Percentiles rank a stretch among this genome's conserved stretches.
Evolutionary conservation across 2,888 invertebrate species (phyloP).

Genomic region (Acanthosepion lycidas): DNA sequence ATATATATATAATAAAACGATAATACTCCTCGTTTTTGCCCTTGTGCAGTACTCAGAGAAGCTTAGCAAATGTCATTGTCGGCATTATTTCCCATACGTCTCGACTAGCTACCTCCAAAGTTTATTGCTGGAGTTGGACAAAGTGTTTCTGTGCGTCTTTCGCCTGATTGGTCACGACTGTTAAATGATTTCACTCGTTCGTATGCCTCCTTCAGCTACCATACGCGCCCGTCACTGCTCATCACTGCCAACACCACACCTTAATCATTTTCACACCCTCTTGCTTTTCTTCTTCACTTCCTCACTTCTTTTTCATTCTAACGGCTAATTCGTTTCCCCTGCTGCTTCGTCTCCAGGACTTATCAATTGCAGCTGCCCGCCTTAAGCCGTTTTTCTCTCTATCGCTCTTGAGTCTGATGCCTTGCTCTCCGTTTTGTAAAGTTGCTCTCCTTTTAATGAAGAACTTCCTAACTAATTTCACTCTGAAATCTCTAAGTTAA

Average conservation of each 20-base stretch:
- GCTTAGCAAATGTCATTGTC: no score
- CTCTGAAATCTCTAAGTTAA: neutral
- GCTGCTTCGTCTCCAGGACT: neutral
- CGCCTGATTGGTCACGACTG: neutral
- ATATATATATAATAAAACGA: no score
- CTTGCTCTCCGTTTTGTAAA: neutral
- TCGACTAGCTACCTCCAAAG: neutral
- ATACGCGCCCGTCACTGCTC: accelerated
- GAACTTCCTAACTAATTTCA: neutral
- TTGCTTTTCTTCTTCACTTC: neutral
- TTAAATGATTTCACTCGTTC: neutral
- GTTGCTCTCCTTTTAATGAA: neutral
- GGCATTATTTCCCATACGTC: no score
- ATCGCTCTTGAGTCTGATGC: neutral
- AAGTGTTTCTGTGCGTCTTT: neutral
- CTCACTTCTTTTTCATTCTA: neutral
- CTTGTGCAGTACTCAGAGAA: neutral
- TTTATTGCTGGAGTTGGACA: neutral
- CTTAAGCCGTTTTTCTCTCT: neutral
- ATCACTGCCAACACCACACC: neutral
- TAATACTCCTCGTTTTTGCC: neutral
- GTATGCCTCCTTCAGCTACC: neutral
- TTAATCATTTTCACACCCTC: neutral
- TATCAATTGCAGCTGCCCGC: slow-evolving; percentile 33
- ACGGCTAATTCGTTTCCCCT: neutral